Evolutionary conservation across 2,113 vertebrate genomes (phyloP).

Genomic region (Platysteira castanea): DNA sequence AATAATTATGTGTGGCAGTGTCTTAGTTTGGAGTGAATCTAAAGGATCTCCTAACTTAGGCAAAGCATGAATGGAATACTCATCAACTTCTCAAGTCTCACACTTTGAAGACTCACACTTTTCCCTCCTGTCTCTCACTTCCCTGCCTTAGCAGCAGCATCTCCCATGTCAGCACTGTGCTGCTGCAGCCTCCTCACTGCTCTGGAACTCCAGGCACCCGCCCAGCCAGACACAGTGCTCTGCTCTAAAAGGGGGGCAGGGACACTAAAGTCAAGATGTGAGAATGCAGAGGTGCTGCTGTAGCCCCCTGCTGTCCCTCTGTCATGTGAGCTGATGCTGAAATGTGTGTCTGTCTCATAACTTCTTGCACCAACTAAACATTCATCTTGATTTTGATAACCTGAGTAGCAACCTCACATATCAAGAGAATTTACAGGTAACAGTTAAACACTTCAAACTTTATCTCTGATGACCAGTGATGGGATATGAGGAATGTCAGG

Average conservation of each 20-base stretch:
- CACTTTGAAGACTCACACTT: neutral
- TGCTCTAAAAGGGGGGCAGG: accelerated
- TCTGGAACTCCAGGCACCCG: neutral
- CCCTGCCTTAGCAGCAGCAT: neutral
- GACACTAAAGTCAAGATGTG: neutral
- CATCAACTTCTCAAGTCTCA: neutral
- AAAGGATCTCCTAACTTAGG: neutral
- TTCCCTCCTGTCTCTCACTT: neutral
- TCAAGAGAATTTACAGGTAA: neutral
- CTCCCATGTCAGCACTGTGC: neutral
- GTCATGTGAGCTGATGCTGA: neutral
- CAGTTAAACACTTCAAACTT: neutral
- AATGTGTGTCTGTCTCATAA: neutral
- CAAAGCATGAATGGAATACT: neutral
- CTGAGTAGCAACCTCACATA: neutral
- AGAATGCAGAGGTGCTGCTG: neutral
- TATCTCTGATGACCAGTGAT: neutral
- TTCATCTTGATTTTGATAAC: neutral
- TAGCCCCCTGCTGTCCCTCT: neutral
- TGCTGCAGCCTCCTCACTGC: neutral
- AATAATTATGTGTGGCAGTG: neutral
- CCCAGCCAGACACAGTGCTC: neutral
- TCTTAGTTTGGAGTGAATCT: neutral
- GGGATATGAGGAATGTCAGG: neutral
- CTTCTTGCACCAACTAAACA: neutral